phyloP scores from a whole-genome alignment of 1,140 invertebrate genomes.

The Heliconius melpomene region DNA sequence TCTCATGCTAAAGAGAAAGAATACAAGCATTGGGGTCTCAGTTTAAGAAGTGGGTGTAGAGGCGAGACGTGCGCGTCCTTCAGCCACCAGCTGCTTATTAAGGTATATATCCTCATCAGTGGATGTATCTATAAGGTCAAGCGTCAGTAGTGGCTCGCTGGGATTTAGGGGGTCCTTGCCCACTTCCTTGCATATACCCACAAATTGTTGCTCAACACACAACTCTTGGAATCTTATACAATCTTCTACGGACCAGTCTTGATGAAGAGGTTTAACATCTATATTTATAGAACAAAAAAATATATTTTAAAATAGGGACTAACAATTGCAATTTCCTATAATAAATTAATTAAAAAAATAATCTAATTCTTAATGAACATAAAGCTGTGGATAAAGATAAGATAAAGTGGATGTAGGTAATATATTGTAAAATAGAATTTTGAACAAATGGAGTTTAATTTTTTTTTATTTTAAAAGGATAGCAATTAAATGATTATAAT shows the following conservation, averaged over 20 bases:
- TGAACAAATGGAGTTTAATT: too few species aligned
- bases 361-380: too few species aligned
- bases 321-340: too few species aligned
- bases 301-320: not conserved
- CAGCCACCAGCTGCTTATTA: constrained; percentile 76
- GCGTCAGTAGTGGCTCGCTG: constrained; percentile 75
- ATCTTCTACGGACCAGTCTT: constrained; percentile 83
- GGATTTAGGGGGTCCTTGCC: constrained; percentile 76
- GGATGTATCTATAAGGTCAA: constrained; percentile 82
- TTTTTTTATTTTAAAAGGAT: not conserved
- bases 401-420: too few species aligned
- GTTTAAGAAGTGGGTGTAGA: constrained; percentile 32
- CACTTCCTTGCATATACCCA: constrained; percentile 79
- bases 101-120: constrained; percentile 80
- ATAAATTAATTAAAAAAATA: too few species aligned
- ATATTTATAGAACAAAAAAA: constrained; percentile 36
- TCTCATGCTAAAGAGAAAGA: not conserved
- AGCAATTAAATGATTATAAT: too few species aligned
- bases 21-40: not conserved
- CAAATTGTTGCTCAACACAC: constrained; percentile 82
- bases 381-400: too few species aligned
- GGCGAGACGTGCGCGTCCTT: constrained; percentile 75
- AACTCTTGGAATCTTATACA: constrained; percentile 82
- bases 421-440: too few species aligned
- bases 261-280: constrained; percentile 82